Evolutionary conservation across 2,797 vertebrate genomes (phyloP), one percentile per base, ranked within the genome.

Genomic region (Dipus sagitta): DNA sequence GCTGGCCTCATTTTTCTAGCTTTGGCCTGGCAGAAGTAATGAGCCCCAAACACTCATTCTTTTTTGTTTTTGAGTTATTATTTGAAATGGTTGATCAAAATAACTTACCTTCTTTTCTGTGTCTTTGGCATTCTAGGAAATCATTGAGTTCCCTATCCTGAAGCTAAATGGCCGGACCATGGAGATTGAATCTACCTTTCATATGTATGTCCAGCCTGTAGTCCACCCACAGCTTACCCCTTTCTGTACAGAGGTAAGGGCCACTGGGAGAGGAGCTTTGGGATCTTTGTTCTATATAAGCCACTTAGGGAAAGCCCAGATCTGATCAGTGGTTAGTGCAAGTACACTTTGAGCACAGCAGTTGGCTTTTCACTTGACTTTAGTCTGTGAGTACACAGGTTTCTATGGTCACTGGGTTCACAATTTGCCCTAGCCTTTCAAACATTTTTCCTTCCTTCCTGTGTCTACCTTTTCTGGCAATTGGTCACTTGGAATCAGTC

Each of bases 111-210:
- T 75, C 34, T 96, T 85, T 91, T 94, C 65, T 94, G 6, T 93
- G 87, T 97, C 68, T 94, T 97, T 97, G 96, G 86, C 75, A 70
- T 42, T 97, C 81, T 88, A 99, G 98, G 98, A 99, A 98, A 99
- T 99, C 95, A 99, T 99, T 88, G 98, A 99, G 90, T 99, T 99
- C 97, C 98, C 98, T 83, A 98, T 99, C 93, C 97, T 99, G 98
- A 99, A 98, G 97, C 95, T 99, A 96, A 98, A 99, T 96, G 98
- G 98, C 96, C 98, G 98, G 96, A 98, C 98, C 24, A 98, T 99
- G 98, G 98, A 99, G 97, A 98, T 99, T 7, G 98, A 99, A 95
- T 99, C 98, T 89, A 98, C 98, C 87, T 99, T 99, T 98, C 98
- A 99, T 97, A 98, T 98, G 97, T 99, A 99, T 97, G 98, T 99